Conservation (phyloP, 2,113 vertebrate species). For the Cinclus cinclus region DNA sequence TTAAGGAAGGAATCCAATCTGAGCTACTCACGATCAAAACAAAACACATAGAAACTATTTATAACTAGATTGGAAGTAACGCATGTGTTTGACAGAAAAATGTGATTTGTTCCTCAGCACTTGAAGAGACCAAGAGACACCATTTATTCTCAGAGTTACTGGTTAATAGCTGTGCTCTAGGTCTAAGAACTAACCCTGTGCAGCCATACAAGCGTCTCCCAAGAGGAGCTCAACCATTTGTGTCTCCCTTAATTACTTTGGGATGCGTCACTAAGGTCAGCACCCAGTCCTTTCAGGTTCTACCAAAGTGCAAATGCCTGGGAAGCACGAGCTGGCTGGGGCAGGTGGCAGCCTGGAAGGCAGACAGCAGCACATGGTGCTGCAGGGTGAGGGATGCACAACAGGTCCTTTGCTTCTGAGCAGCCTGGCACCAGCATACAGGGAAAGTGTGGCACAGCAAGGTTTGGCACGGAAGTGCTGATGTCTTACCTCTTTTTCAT, state of each 20-base stretch:
- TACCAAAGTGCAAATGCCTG: not conserved
- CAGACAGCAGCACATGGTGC: not conserved
- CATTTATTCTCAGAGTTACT: not conserved
- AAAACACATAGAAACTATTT: not conserved
- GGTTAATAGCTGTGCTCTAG: rapidly evolving
- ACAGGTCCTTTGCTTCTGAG: not conserved
- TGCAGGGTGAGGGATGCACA: rapidly evolving
- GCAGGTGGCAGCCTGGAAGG: not conserved
- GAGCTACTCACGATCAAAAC: constrained; percentile 13
- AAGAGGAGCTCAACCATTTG: not conserved
- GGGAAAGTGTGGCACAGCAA: rapidly evolving
- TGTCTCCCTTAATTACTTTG: not conserved
- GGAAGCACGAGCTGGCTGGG: rapidly evolving
- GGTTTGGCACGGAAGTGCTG: not conserved
- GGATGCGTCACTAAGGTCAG: not conserved
- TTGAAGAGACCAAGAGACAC: not conserved
- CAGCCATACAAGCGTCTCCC: rapidly evolving
- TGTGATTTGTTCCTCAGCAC: not conserved
- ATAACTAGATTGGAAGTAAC: not conserved
- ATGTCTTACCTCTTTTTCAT: not conserved
- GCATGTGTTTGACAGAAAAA: not conserved
- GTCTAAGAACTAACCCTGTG: not conserved
- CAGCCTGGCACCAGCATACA: not conserved
- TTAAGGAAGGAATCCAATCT: constrained; percentile 24
- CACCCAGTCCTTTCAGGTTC: not conserved